These are phyloP conservation scores for Spondyliosoma cantharus DNA, from an alignment of 2,797 vertebrate genomes.

Conservation along the genomic window DNA sequence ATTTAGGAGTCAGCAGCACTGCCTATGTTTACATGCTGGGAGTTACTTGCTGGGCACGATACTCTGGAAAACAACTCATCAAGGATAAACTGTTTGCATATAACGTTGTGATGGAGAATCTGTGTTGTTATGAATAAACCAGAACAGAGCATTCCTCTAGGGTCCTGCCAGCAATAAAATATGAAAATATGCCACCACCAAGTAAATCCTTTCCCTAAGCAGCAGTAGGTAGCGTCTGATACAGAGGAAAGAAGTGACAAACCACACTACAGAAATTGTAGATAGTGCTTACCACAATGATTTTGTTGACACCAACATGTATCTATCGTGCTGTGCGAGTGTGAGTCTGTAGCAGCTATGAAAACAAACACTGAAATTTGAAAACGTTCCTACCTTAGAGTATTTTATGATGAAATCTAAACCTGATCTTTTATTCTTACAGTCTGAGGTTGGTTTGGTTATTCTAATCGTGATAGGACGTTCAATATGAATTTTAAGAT, in stretches of 20 bases:
- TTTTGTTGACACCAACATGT: conserved; percentile 47
- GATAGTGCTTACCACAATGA: conserved; percentile 22
- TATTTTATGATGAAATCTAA: conserved; percentile 15
- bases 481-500: neutral
- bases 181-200: conserved; percentile 44
- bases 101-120: conserved; percentile 28
- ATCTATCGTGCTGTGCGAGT: conserved; percentile 15
- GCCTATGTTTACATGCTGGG: conserved; percentile 55
- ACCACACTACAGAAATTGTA: conserved; percentile 32
- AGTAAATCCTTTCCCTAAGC: conserved; percentile 35
- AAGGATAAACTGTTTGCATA: conserved; percentile 25
- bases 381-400: neutral
- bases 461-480: conserved; percentile 3
- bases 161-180: conserved; percentile 35
- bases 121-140: conserved; percentile 45
- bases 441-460: conserved; percentile 5
- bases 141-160: conserved; percentile 31
- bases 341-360: conserved; percentile 10
- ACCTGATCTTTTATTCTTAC: neutral
- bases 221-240: conserved; percentile 37
- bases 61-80: conserved; percentile 47
- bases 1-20: conserved; percentile 53
- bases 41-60: conserved; percentile 25
- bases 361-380: conserved; percentile 29
- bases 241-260: conserved; percentile 41